These are phyloP conservation scores for Drosophila neoperkinsi DNA, from an alignment of 2,888 invertebrate genomes.

Conservation along the genomic window DNA sequence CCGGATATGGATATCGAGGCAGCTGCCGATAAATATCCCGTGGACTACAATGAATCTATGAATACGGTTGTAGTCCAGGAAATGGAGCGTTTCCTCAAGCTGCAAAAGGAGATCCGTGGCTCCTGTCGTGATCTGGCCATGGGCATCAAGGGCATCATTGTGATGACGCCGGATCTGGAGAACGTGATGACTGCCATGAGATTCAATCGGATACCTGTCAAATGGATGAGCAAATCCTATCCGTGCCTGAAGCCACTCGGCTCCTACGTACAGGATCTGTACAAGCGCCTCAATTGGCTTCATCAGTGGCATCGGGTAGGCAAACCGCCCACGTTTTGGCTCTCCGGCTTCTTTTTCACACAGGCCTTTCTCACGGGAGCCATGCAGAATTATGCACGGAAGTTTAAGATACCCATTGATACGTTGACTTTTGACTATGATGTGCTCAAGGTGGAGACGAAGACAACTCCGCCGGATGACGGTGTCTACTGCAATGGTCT, in stretches of 20 bases:
- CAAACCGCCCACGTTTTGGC: slow-evolving; percentile 94
- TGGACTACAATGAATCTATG: slow-evolving; percentile 94
- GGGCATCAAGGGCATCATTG: slow-evolving; percentile 93
- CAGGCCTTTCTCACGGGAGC: slow-evolving; percentile 96
- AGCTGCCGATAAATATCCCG: slow-evolving; percentile 89
- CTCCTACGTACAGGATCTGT: slow-evolving; percentile 92
- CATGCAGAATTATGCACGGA: slow-evolving; percentile 95
- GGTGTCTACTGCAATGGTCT: slow-evolving; percentile 91
- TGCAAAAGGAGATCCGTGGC: slow-evolving; percentile 88
- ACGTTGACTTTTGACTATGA: slow-evolving; percentile 91
- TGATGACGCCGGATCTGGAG: slow-evolving; percentile 94
- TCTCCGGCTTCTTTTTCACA: slow-evolving; percentile 96
- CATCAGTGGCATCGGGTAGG: slow-evolving; percentile 89
- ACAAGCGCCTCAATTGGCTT: slow-evolving; percentile 91
- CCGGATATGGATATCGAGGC: slow-evolving; percentile 83
- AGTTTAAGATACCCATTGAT: slow-evolving; percentile 94
- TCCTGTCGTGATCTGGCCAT: slow-evolving; percentile 91
- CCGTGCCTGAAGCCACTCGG: slow-evolving; percentile 94
- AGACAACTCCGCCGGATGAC: slow-evolving; percentile 85
- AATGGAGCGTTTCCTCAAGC: slow-evolving; percentile 91
- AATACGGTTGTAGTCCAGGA: slow-evolving; percentile 96
- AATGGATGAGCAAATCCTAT: slow-evolving; percentile 94
- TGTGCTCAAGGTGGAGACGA: slow-evolving; percentile 86
- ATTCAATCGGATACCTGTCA: slow-evolving; percentile 91
- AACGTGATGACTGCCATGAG: slow-evolving; percentile 89